Percentiles rank a stretch among this genome's conserved stretches.
phyloP scores from a whole-genome alignment of 2,797 vertebrate species.

The Loriculus beryllinus region DNA sequence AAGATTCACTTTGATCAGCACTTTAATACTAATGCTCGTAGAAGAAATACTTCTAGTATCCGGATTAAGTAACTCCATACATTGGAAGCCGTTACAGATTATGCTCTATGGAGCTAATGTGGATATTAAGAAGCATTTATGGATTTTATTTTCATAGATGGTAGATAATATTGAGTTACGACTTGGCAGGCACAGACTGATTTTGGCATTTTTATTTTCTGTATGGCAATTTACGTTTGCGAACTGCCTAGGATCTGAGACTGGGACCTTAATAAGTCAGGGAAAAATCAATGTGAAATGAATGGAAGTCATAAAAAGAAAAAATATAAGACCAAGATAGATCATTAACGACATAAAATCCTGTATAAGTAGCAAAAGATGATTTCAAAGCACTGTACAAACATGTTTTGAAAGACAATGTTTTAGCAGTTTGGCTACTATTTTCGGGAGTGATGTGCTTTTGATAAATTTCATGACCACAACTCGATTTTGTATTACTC shows the following conservation, averaged over 20 bases:
- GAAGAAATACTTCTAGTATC: neutral
- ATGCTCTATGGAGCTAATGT: neutral
- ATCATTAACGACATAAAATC: conserved; percentile 38
- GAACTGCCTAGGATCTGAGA: conserved; percentile 19
- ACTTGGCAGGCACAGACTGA: conserved; percentile 24
- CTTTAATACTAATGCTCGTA: neutral
- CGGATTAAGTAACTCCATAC: neutral
- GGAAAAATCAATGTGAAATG: conserved; percentile 44
- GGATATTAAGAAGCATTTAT: conserved; percentile 50
- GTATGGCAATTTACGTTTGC: conserved; percentile 24
- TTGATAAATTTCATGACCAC: neutral
- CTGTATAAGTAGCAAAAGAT: neutral
- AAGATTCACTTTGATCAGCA: conserved; percentile 9
- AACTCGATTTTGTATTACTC: neutral
- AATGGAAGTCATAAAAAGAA: conserved; percentile 35
- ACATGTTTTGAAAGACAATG: neutral
- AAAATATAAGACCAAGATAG: conserved; percentile 27
- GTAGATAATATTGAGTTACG: conserved; percentile 46
- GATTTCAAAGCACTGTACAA: neutral
- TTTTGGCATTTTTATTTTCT: conserved; percentile 62
- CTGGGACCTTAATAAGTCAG: conserved; percentile 42
- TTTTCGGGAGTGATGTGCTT: neutral
- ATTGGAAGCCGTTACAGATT: neutral
- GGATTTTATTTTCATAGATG: conserved; percentile 39
- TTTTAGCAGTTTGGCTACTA: neutral